phyloP scores from a whole-genome alignment of 2,888 invertebrate species.

The Erebia epiphron region DNA sequence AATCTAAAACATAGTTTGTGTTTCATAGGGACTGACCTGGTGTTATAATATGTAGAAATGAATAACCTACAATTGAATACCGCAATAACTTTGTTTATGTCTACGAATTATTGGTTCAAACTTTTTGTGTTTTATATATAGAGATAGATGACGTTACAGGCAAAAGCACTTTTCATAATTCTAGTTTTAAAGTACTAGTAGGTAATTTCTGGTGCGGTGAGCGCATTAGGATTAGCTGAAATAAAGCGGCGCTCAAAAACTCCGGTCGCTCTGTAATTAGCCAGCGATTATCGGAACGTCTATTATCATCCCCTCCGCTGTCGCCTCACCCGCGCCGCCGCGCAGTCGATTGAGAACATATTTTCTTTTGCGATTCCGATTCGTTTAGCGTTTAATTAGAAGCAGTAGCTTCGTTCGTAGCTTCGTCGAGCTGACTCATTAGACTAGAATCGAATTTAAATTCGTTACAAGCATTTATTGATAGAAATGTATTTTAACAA shows the following conservation, averaged over 20 bases:
- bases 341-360: background rate
- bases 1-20: no score
- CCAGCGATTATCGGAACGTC: constrained; percentile 1
- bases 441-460: background rate
- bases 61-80: no score
- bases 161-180: no score
- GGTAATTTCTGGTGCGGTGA: background rate
- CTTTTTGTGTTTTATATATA: no score
- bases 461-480: background rate
- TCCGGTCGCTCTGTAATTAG: background rate
- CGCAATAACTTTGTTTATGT: no score
- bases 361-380: background rate
- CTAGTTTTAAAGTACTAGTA: background rate
- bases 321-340: background rate
- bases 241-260: background rate
- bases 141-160: no score
- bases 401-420: background rate
- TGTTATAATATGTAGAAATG: no score
- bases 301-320: background rate
- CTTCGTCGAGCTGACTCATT: background rate
- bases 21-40: no score
- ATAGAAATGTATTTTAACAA: no score
- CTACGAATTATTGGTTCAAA: no score
- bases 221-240: background rate
- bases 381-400: background rate